Base-by-base conservation (phyloP, 2,888 invertebrate genomes). In the Eupithecia centaureata region DNA sequence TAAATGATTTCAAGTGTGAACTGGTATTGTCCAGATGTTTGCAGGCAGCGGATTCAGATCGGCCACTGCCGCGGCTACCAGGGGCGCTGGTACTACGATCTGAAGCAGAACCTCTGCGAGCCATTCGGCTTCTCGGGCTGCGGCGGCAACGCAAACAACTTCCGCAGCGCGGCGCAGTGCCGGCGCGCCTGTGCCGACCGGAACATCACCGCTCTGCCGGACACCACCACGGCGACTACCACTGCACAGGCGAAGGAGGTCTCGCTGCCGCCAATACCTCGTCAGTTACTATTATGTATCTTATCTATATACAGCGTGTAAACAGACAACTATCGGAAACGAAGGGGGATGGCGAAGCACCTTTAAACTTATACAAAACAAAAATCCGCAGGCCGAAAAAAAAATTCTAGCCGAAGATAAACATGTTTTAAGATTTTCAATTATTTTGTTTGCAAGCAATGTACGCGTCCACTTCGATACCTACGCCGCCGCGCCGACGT, bases 81-180 rank as follows among this genome's bases (percentile, higher is more conserved):
- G 71, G 95, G 95, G 79, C 94, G 96, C n/a, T 98, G 97, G 96
- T 97, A 96, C 90, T 99, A 95, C 86, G 97, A 99, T 86, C 92
- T 94, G 30, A 85, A 94, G 28, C 94, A 94, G 42, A 95, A 95
- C 28, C 94, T 94, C 32, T 99, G 99, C 84, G 95, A 95, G 78
- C 95, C 96, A 5, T 99, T 99, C 88, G 95, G 95, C 63, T 99
- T 96, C 90, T 96, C 96, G 28, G 98, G 98, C 47, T 99, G 99
- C 84, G 96, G 97, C 58, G 97, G 96, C 1, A 98, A 98, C 85
- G 94, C 94, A 52, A 99, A 99, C 87, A 97, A 97, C 86, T 99
- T 98, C 88, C 95, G 95, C 64, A 95, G 95, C 0, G 94, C 95
- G 67, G 95, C 95, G 65, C 94, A 95, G 56, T 98, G 98, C 79